A percentile compares a stretch with the other conserved stretches of the same genome.
Conservation (phyloP, 1,140 invertebrate genomes). For the Ridgeia piscesae region DNA sequence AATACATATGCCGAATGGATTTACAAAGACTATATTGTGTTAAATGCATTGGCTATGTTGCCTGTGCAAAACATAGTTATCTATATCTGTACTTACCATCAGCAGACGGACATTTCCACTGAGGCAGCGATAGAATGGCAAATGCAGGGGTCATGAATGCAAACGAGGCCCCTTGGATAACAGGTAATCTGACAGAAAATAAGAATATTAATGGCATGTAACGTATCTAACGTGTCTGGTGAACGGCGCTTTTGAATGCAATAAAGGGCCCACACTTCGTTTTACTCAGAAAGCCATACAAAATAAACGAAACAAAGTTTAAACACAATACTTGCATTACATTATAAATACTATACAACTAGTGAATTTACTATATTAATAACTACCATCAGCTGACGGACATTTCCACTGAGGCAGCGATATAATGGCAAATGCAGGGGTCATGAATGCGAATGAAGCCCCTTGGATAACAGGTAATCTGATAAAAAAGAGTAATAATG, state of each 20-base stretch:
- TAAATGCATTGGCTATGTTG: neutral
- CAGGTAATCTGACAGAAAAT: constrained; percentile 63
- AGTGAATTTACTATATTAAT: too few relatives aligned
- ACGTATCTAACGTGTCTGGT: too few relatives aligned
- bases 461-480: constrained; percentile 75
- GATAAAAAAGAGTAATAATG: constrained; percentile 29
- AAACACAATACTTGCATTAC: too few relatives aligned
- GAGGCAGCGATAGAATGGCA: constrained; percentile 67
- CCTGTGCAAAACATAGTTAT: neutral
- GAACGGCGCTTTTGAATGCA: too few relatives aligned
- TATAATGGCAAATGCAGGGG: constrained; percentile 81
- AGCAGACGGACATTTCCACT: constrained; percentile 20
- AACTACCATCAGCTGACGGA: too few relatives aligned
- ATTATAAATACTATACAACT: too few relatives aligned
- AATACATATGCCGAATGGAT: too few relatives aligned
- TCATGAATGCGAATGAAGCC: constrained; percentile 83
- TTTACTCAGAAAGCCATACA: too few relatives aligned
- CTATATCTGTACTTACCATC: neutral
- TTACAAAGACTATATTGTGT: too few relatives aligned
- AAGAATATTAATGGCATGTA: neutral
- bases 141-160: constrained; percentile 83
- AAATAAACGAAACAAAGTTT: too few relatives aligned
- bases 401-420: too few relatives aligned
- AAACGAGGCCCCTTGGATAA: constrained; percentile 80
- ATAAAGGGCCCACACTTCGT: too few relatives aligned